These are phyloP conservation scores for Kryptolebias ocellatus DNA, from an alignment of 2,797 vertebrate genomes.

Conservation along the genomic window DNA sequence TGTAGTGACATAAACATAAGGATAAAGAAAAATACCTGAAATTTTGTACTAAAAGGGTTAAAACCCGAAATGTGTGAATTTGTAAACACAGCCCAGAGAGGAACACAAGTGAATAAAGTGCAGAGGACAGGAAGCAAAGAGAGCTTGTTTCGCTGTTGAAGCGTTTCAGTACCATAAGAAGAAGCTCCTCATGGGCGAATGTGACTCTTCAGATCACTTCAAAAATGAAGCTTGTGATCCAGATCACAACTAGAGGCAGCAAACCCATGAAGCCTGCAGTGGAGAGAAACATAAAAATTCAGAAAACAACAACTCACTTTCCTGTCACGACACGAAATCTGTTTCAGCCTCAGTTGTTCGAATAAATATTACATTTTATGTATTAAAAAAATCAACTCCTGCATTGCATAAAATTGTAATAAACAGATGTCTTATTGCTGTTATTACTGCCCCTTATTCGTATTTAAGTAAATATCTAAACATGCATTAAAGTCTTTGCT, in stretches of 20 bases:
- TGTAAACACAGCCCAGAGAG: background rate
- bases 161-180: no score
- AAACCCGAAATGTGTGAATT: no score
- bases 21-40: background rate
- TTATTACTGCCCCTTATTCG: no score
- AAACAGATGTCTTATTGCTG: no score
- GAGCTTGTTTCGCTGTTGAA: no score
- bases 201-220: no score
- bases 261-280: background rate
- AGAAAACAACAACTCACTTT: background rate
- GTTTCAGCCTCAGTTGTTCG: background rate
- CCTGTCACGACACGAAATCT: background rate
- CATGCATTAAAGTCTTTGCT: no score
- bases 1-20: background rate
- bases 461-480: no score
- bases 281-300: background rate
- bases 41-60: background rate
- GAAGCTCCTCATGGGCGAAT: no score
- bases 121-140: background rate
- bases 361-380: no score
- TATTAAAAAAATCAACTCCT: no score
- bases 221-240: background rate
- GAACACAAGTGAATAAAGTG: background rate
- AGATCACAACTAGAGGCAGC: background rate
- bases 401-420: no score